Evolutionary conservation across 1,140 invertebrate genomes (phyloP), one percentile per base, ranked within the genome.

Genomic region (Cheumatopsyche charites): DNA sequence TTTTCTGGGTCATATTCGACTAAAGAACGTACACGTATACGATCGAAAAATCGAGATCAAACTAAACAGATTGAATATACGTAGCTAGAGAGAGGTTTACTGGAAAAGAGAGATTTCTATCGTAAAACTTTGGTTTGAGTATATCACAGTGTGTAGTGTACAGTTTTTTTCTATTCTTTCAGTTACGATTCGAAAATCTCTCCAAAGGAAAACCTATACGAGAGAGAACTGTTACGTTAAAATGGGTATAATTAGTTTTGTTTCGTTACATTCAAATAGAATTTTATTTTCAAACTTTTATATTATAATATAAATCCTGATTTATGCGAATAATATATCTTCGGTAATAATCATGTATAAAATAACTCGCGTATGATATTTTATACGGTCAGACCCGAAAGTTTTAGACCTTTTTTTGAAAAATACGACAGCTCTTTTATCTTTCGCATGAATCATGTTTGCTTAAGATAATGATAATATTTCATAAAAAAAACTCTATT

Each of bases 21-120:
- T 58, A 6, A 58, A 58, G 55, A 23, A 58, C 55, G 3, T 17
- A 47, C 49, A 55, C 21, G 4, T 25, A 25, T 19, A 58, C 55
- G 25, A 19, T 21, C 63, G 43, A 7, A 19, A 45, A 66, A 66
- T n/a, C 26, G 17, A 66, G 42, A 66, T 66, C 42, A 66, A 42
- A 15, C 45, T 15, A 19, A 49, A 49, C 47, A 68, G 47, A 68
- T 68, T 68, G 66, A 21, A 68, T 47, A 68, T 23, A n/a, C n/a
- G n/a, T n/a, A 55, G 66, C 15, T 41, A 23, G 21, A 68, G 45
- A 3, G 26, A 23, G 17, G 45, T n/a, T n/a, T 66, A 45, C 42
- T 47, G 6, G 12, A 5, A 63, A 21, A 21, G 17, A 61, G 21
- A 66, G 66, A 68, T 68, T 55, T 45, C 45, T 68, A 68, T 68